Evolutionary conservation across 1,140 invertebrate genomes (phyloP), one percentile per base, ranked within the genome.

Genomic region (Drosophila cardini): DNA sequence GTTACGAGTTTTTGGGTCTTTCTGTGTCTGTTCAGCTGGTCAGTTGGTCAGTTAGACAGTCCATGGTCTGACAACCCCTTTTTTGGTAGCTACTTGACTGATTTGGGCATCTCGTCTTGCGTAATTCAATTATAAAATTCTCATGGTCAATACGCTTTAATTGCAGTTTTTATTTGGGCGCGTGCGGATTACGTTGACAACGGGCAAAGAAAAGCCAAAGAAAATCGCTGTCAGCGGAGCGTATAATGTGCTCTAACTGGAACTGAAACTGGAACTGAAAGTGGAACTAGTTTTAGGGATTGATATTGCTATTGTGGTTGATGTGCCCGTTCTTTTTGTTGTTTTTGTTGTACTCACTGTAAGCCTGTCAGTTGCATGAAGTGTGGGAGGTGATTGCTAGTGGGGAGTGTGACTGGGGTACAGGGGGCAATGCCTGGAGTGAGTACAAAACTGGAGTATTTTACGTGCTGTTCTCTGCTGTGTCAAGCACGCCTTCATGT

Each of bases 141-240:
- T 80, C 80, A 84, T 80, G 84, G 84, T 89, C 84, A 89, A 89
- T 89, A 89, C 85, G 80, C 80, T 89, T 89, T 89, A 89, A 89
- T 89, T 89, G 84, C 84, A 74, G 65, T 80, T 81, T 83, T 86
- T 83, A 82, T 85, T 87, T 79, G 83, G 62, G 42, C 73, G 43
- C 78, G 18, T 56, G 57, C 61, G 45, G 57, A 69, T 50, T 69
- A 36, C 40, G 43, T 73, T 76, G 36, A 50, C 52, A 60, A 26
- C 21, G 21, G 21, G 5, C 4, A 26, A 26, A 26, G 21, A 26
- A 26, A 26, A 26, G 4, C 21, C 21, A 26, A 26, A 43, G 56
- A 42, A 58, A 58, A 58, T 79, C 65, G 57, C 30, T 58, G 45
- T n/a, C 43, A 15, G 32, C 40, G 34, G 36, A 38, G 34, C 52